phyloP scores from a whole-genome alignment of 2,113 vertebrate genomes.

The Bos indicus region DNA sequence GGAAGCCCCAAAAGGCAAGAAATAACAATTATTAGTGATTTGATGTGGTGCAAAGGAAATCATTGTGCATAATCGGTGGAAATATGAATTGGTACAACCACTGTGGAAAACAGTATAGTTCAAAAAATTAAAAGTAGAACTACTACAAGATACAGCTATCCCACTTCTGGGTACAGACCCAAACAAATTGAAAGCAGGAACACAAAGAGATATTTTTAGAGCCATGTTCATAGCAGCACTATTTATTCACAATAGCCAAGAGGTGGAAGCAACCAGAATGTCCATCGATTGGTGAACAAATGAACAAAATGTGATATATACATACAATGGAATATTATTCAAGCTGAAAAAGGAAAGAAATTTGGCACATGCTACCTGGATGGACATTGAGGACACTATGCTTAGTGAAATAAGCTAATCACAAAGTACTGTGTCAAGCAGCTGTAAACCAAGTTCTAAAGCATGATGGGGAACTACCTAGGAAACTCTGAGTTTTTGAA shows the following conservation, averaged over 20 bases:
- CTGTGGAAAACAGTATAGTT: neutral
- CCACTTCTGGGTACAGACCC: neutral
- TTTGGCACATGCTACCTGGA: neutral
- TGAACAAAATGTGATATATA: neutral
- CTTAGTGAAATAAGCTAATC: neutral
- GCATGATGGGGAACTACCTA: neutral
- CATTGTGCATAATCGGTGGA: neutral
- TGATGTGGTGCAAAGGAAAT: neutral
- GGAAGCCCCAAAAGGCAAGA: neutral
- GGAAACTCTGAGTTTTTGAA: constrained; percentile 55
- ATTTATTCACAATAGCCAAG: neutral
- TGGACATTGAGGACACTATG: neutral
- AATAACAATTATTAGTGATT: neutral
- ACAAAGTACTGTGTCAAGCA: neutral
- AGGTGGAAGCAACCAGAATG: neutral
- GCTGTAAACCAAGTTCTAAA: neutral
- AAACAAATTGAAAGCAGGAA: neutral
- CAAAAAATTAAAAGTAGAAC: neutral
- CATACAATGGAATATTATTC: neutral
- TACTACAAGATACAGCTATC: neutral
- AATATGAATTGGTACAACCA: neutral
- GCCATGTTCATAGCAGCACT: neutral
- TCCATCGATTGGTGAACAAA: neutral
- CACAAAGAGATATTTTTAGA: neutral
- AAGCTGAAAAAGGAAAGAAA: neutral